Base-by-base conservation (phyloP, 2,797 vertebrate genomes). In the Furcifer pardalis region DNA sequence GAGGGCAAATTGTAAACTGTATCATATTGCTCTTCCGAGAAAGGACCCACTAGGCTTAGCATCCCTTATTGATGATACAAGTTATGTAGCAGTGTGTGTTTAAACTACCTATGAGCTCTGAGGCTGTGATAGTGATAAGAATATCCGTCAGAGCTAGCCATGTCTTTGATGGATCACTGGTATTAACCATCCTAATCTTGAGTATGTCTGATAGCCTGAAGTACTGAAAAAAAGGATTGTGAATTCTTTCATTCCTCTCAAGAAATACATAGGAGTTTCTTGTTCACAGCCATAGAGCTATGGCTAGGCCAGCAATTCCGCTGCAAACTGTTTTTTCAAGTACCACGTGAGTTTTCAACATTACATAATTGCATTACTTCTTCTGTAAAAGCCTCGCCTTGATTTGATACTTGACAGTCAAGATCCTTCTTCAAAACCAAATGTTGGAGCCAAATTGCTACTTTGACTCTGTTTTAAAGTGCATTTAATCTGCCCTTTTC, bases 361-460 rank as follows among this genome's bases (percentile, higher is more conserved):
- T 69, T 25, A 62, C 66, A 6, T 82, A 89, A 92, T 90, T 81
- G 15, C 81, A 52, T 2, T 1, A 1, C 75, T 89, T 79, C 2
- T 68, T 59, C 84, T 15, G 77, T 15, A 15, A 32, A 77, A 76
- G 74, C 71, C 59, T 77, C 81, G 82, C 91, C 85, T 0, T 0
- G 42, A 63, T 49, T 56, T 25, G 56, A 66, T 35, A 79, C 19
- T 62, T 79, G 52, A 86, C 46, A 82, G 56, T 12, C 65, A 63
- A 65, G 30, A 77, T 77, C 27, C 35, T 85, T 88, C 76, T 75
- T 85, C 80, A 88, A 56, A 87, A n/a, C 12, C 60, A 84, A 84
- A 71, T 42, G 60, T 76, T 83, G 91, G 77, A 72, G 77, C 82
- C 86, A 40, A 83, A 87, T 87, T 90, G 79, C 77, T 79, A 30